Evolutionary conservation across 2,113 vertebrate species (phyloP), one percentile per base, ranked within the genome.

Genomic region (Ciconia boyciana): DNA sequence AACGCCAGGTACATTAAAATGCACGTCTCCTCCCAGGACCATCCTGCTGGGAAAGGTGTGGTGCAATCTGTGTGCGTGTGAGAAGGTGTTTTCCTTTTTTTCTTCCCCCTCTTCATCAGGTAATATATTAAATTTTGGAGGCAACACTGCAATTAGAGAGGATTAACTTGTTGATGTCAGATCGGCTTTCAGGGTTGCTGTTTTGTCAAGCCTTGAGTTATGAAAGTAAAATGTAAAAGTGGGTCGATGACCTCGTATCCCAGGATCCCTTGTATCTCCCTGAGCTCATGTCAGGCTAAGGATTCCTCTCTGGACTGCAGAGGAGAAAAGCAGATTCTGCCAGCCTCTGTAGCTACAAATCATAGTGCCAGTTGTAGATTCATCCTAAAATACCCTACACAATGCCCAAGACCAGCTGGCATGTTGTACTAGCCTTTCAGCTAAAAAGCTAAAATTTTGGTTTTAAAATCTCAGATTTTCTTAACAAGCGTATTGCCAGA

Each of bases 91-190:
- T 12, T 22, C 18, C 51, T 11, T 52, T 29, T 34, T 29, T 28
- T 28, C 36, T 39, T 11, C 5, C 0, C 51, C 13, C 7, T 28
- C 12, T 84, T 57, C 9, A 11, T 88, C 66, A 69, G 46, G 85
- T 78, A 86, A 61, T 76, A 43, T n/a, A 79, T 90, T 94, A 82
- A 36, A 80, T 93, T 93, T 94, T 87, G 49, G 77, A 92, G 62
- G 74, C 81, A 94, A 62, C 81, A 9, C 34, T 94, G 91, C 91
- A 92, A 94, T 97, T 96, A 93, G 32, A 65, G 89, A 93, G 60
- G 89, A 96, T 95, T 93, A 92, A 76, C 65, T 72, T 91, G 48
- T 71, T 93, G 94, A 46, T 89, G 89, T 82, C 49, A 90, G 72
- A 75, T 89, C 3, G 6, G n/a, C 80, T 92, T 92, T 93, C 80